These are phyloP conservation scores for Coregonus sp. DNA, from an alignment of 2,797 vertebrate species.

Conservation along the genomic window DNA sequence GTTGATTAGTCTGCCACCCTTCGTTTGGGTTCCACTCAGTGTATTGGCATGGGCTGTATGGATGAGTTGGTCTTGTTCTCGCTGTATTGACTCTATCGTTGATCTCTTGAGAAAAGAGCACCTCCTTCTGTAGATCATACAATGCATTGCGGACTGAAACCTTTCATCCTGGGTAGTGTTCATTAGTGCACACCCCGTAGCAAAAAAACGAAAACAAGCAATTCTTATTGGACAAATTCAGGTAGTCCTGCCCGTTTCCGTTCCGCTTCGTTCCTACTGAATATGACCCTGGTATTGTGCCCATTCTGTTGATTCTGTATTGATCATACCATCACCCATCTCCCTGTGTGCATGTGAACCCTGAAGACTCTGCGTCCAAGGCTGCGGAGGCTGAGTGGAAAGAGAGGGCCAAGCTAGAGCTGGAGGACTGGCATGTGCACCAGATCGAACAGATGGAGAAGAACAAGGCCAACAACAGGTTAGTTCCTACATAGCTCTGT, in stretches of 20 bases:
- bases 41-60: not conserved
- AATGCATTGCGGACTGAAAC: not conserved
- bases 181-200: too few species aligned
- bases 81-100: not conserved
- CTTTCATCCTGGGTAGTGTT: too few species aligned
- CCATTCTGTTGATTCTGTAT: not conserved
- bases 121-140: not conserved
- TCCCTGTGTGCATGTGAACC: constrained; percentile 9
- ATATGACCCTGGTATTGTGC: not conserved
- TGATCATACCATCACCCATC: not conserved
- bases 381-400: constrained; percentile 91
- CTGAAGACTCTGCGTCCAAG: constrained; percentile 89
- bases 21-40: too few species aligned
- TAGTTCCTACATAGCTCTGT: constrained; percentile 1
- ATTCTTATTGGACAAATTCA: too few species aligned
- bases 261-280: not conserved
- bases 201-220: too few species aligned
- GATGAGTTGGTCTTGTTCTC: not conserved
- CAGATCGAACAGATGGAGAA: constrained; percentile 97
- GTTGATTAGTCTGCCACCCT: too few species aligned
- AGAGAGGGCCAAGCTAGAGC: constrained; percentile 94
- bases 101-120: not conserved
- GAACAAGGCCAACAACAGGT: constrained; percentile 97
- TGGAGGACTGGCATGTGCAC: constrained; percentile 96
- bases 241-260: too few species aligned